Conservation (phyloP, 2,888 invertebrate species). For the Mayetiola destructor region DNA sequence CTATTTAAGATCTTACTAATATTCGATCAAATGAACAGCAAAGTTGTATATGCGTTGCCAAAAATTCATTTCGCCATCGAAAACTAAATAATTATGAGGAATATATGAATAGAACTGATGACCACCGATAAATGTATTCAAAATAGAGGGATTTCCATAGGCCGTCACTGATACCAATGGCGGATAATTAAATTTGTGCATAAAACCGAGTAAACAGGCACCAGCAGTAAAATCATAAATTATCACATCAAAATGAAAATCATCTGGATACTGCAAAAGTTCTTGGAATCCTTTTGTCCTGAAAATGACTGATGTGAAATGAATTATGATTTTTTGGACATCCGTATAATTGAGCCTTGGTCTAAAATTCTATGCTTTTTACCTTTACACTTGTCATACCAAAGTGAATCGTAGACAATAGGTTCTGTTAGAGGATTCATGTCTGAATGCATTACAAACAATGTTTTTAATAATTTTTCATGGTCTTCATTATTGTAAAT, state of each 20-base stretch:
- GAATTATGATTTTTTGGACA: no score
- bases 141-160: constrained; percentile 22
- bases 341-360: no score
- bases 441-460: no score
- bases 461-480: background rate
- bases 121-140: constrained; percentile 22
- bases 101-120: constrained; percentile 24
- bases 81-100: constrained; percentile 20
- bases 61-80: constrained; percentile 23
- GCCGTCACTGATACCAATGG: constrained; percentile 26
- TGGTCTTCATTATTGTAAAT: constrained; percentile 3
- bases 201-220: constrained; percentile 26
- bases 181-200: constrained; percentile 26
- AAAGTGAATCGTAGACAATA: background rate
- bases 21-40: constrained; percentile 20
- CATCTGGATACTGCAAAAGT: constrained; percentile 24
- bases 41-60: constrained; percentile 23
- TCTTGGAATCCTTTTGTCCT: background rate
- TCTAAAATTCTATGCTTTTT: no score
- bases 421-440: background rate
- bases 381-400: background rate
- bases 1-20: constrained; percentile 19
- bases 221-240: constrained; percentile 27
- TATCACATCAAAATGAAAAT: constrained; percentile 28
- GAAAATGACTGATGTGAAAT: background rate